These are phyloP conservation scores for Lingula anatina DNA, from an alignment of 2,888 invertebrate species.

Conservation along the genomic window DNA sequence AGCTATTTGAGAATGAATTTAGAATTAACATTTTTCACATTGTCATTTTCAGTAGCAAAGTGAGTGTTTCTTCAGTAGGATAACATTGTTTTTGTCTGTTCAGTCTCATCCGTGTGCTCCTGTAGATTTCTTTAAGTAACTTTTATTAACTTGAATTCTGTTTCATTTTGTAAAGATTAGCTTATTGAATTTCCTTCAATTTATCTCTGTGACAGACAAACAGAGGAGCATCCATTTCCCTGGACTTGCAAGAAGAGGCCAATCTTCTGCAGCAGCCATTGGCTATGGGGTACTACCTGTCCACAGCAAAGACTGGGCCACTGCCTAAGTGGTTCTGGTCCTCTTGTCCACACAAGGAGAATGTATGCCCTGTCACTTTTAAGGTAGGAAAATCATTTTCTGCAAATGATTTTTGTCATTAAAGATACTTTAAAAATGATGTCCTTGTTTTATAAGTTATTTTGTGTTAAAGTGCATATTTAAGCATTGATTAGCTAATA, in stretches of 20 bases:
- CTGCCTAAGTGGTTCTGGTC: constrained; percentile 69
- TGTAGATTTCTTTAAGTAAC: too few species aligned
- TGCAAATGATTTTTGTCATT: too few species aligned
- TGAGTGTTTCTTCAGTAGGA: constrained; percentile 24
- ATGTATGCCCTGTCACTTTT: constrained; percentile 85
- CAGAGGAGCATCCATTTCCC: neutral
- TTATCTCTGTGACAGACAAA: too few species aligned
- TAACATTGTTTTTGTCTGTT: constrained; percentile 2
- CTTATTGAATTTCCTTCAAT: too few species aligned
- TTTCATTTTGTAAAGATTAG: too few species aligned
- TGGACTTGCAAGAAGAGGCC: constrained; percentile 60
- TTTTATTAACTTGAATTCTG: too few species aligned
- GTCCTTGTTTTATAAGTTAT: constrained; percentile 2
- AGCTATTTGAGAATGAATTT: too few species aligned
- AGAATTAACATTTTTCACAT: too few species aligned
- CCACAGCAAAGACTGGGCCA: constrained; percentile 67
- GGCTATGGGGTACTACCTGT: constrained; percentile 94
- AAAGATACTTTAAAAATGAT: neutral
- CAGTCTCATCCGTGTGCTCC: neutral
- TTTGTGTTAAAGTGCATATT: neutral
- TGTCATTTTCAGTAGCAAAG: too few species aligned
- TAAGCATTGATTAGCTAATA: neutral
- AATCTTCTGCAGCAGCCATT: constrained; percentile 92
- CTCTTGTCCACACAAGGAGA: constrained; percentile 86
- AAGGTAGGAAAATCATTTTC: constrained; percentile 56